These are phyloP conservation scores for Macquaria australasica DNA, from an alignment of 2,113 vertebrate genomes.

Conservation along the genomic window DNA sequence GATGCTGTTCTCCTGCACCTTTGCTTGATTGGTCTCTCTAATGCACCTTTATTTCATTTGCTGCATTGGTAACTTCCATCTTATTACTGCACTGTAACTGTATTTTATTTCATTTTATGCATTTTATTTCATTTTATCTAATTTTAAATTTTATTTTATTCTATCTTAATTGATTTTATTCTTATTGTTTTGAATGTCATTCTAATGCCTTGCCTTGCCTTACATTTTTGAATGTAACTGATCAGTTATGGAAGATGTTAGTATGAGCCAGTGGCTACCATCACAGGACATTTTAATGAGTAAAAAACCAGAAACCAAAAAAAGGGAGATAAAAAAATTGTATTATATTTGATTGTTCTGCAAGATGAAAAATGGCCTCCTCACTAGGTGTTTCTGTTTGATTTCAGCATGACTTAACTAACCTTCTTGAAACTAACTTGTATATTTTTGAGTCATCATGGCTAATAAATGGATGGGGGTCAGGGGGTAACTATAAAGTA, in stretches of 20 bases:
- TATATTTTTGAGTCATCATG: neutral
- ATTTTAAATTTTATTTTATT: no score
- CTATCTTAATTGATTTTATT: neutral
- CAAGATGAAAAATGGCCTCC: neutral
- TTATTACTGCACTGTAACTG: no score
- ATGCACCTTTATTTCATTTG: no score
- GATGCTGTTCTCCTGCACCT: no score
- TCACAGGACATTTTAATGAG: neutral
- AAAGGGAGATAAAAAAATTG: neutral
- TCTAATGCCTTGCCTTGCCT: no score
- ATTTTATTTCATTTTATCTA: no score
- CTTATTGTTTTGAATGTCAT: neutral
- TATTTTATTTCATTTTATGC: no score
- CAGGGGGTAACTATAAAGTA: neutral
- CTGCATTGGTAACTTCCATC: no score
- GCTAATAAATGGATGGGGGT: neutral
- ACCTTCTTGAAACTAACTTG: neutral
- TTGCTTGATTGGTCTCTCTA: no score
- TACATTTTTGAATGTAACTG: no score
- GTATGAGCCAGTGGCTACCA: no score
- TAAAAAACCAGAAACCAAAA: neutral
- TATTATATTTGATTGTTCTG: no score
- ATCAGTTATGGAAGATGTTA: neutral
- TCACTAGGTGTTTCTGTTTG: neutral
- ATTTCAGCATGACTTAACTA: neutral